phyloP scores from a whole-genome alignment of 2,797 vertebrate species.

The Poeciliopsis infans region DNA sequence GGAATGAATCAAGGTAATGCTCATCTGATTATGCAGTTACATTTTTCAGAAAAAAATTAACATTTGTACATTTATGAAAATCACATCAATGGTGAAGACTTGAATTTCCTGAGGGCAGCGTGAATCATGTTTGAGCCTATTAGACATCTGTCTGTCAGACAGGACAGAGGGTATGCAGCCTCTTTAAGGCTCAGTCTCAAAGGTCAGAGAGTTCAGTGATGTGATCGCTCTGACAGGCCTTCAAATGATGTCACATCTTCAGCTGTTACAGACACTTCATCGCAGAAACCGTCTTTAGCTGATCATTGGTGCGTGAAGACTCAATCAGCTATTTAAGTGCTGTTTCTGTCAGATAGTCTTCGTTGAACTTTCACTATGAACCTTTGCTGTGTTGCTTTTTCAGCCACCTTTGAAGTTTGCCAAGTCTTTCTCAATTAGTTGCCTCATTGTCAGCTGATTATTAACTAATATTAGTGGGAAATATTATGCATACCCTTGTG shows the following conservation, averaged over 20 bases:
- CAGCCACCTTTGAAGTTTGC: not conserved
- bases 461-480: not conserved
- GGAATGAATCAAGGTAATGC: not conserved
- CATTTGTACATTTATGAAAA: conserved; percentile 2
- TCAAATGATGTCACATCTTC: conserved; percentile 41
- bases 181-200: conserved; percentile 57
- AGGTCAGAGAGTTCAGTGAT: conserved; percentile 64
- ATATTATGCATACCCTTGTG: not conserved
- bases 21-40: not conserved
- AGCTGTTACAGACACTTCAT: conserved; percentile 21
- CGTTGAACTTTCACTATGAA: conserved; percentile 3
- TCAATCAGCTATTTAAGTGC: conserved; percentile 39
- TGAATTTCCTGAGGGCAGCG: conserved; percentile 30
- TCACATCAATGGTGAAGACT: conserved; percentile 4
- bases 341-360: conserved; percentile 11
- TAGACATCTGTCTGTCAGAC: conserved; percentile 47
- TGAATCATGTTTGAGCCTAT: conserved; percentile 49
- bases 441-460: not conserved
- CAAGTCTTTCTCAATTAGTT: conserved; percentile 1
- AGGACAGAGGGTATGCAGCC: conserved; percentile 24
- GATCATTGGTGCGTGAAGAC: conserved; percentile 28
- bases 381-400: not conserved
- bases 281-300: conserved; percentile 11
- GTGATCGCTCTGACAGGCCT: conserved; percentile 61
- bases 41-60: not conserved